Conservation (phyloP, 2,797 vertebrate genomes). For the Falco columbarius region DNA sequence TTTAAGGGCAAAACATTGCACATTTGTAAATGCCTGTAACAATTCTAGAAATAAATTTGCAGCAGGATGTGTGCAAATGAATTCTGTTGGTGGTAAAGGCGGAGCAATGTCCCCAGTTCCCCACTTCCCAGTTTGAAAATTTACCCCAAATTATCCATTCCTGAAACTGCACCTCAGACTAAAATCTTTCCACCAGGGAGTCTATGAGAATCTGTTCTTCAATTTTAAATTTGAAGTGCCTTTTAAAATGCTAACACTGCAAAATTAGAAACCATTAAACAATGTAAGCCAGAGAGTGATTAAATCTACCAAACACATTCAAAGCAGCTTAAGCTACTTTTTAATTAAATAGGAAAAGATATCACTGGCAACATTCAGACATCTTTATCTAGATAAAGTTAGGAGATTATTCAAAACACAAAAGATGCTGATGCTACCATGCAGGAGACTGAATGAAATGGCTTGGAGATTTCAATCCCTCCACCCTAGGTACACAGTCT, state of each 20-base stretch:
- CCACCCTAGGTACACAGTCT: neutral
- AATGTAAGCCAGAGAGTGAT: slow-evolving; percentile 79
- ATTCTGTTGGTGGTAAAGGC: slow-evolving; percentile 51
- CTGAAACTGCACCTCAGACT: slow-evolving; percentile 77
- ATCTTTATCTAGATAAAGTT: slow-evolving; percentile 75
- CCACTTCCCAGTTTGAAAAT: slow-evolving; percentile 69
- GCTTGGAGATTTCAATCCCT: neutral
- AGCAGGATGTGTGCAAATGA: slow-evolving; percentile 60
- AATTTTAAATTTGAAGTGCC: slow-evolving; percentile 76
- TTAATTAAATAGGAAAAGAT: slow-evolving; percentile 82
- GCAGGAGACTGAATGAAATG: neutral
- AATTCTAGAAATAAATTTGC: slow-evolving; percentile 56
- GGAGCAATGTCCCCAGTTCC: slow-evolving; percentile 63
- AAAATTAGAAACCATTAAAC: slow-evolving; percentile 82
- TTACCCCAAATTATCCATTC: slow-evolving; percentile 74
- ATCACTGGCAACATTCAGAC: slow-evolving; percentile 78
- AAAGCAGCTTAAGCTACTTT: slow-evolving; percentile 80
- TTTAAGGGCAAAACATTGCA: slow-evolving; percentile 29
- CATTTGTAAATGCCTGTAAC: slow-evolving; percentile 43
- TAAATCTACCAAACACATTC: slow-evolving; percentile 79
- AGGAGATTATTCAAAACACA: slow-evolving; percentile 67
- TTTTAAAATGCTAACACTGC: slow-evolving; percentile 75
- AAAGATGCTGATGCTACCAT: slow-evolving; percentile 38
- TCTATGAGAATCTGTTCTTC: slow-evolving; percentile 73
- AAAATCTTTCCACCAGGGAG: slow-evolving; percentile 72